Evolutionary conservation across 2,797 vertebrate species (phyloP).

Genomic region (Gymnopithys bicolor): DNA sequence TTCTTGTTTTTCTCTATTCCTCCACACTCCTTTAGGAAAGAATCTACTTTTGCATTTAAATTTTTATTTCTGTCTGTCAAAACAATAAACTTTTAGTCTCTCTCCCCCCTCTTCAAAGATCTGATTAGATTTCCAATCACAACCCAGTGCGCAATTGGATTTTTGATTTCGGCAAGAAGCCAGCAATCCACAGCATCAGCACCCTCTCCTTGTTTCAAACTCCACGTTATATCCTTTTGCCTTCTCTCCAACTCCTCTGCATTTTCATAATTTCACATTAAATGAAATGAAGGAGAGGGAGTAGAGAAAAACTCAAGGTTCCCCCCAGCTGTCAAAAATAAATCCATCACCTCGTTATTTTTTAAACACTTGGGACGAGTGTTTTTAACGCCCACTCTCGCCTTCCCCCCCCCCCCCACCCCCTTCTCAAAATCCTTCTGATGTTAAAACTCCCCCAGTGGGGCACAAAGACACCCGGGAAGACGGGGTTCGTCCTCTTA

Average conservation of each 20-base stretch:
- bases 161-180: slow-evolving; percentile 74
- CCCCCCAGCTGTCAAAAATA: slow-evolving; percentile 76
- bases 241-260: slow-evolving; percentile 76
- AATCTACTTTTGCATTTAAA: neutral
- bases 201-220: slow-evolving; percentile 67
- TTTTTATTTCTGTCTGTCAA: neutral
- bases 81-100: slow-evolving; percentile 51
- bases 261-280: slow-evolving; percentile 77
- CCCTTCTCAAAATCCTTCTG: slow-evolving; percentile 45
- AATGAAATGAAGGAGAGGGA: slow-evolving; percentile 57
- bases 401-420: neutral
- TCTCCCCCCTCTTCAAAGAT: slow-evolving; percentile 73
- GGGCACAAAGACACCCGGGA: slow-evolving; percentile 28
- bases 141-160: slow-evolving; percentile 91
- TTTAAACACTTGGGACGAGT: slow-evolving; percentile 36
- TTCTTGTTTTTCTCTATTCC: slow-evolving; percentile 53
- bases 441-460: slow-evolving; percentile 40
- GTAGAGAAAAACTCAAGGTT: slow-evolving; percentile 68
- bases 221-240: slow-evolving; percentile 69
- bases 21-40: neutral
- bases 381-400: slow-evolving; percentile 41
- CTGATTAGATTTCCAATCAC: slow-evolving; percentile 97
- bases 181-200: slow-evolving; percentile 66
- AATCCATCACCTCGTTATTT: slow-evolving; percentile 62
- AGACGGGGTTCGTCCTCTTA: slow-evolving; percentile 34